Base-by-base conservation (phyloP, 2,113 vertebrate genomes). In the Bambusicola thoracicus region DNA sequence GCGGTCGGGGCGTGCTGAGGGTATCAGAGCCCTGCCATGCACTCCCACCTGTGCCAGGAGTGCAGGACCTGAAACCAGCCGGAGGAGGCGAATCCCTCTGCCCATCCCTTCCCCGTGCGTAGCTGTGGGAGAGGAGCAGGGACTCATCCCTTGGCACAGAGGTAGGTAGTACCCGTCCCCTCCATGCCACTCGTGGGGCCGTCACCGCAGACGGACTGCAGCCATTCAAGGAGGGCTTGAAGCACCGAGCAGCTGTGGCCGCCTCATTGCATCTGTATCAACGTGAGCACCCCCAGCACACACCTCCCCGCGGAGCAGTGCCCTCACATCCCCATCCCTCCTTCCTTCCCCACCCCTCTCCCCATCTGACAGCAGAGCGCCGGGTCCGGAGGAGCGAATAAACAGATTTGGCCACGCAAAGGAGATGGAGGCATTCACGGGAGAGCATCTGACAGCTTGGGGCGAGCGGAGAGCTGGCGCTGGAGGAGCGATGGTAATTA, bases 401-500 rank as follows among this genome's bases (percentile, higher is more conserved):
- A 94, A 82, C 11, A 76, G 49, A 67, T 77, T 85, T 80, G 85
- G 80, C 65, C 41, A 11, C 4, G 24, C 32, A 20, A 80, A 74
- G 81, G 94, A 97, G 88, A 93, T 38, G 91, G 89, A 97, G 85
- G 62, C 76, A 91, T 97, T 97, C 77, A 34, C 96, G 92, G 86
- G 94, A 85, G 87, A 67, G 81, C 93, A 95, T 88, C 78, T 94
- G 83, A 89, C 90, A 95, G 81, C 94, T 82, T 59, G 81, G 55
- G 89, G 69, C 85, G 92, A 96, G 93, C 89, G 76, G 76, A 83
- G 90, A 95, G 90, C 74, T 88, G 94, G 87, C 88, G 94, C 46
- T 84, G 94, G 90, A 94, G 79, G 73, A 87, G 70, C 88, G 96
- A 92, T 46, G 67, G 87, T 84, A 96, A 96, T 97, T 96, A 96